Evolutionary conservation across 2,888 invertebrate genomes (phyloP).

Genomic region (Lasioglossum marginatum): DNA sequence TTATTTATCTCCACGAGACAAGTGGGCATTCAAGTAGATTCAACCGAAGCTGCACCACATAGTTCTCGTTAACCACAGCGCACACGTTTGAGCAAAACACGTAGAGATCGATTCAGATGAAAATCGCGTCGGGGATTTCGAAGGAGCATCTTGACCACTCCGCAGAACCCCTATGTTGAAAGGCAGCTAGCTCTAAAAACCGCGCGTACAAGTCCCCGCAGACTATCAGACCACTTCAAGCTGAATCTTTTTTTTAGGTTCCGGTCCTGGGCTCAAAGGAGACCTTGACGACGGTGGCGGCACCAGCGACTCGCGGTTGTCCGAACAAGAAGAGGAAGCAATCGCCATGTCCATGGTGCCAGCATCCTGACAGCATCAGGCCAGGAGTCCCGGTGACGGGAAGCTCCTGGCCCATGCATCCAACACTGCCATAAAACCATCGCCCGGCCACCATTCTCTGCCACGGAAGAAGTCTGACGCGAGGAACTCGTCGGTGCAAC

Average conservation of each 20-base stretch:
- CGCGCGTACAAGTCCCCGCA: neutral
- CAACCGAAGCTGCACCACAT: neutral
- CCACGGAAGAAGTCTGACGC: conserved; percentile 84
- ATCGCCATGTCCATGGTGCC: conserved; percentile 85
- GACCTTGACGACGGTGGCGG: conserved; percentile 75
- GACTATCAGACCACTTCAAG: neutral
- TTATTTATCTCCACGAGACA: neutral
- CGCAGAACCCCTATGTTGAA: conserved; percentile 46
- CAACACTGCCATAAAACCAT: conserved; percentile 78
- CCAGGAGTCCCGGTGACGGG: conserved; percentile 85
- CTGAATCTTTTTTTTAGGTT: conserved; percentile 58
- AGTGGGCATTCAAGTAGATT: neutral
- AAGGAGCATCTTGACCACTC: conserved; percentile 60
- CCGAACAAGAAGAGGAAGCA: conserved; percentile 85
- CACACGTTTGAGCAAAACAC: neutral
- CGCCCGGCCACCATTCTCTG: conserved; percentile 85
- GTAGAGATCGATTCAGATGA: conserved; percentile 43
- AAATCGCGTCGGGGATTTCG: conserved; percentile 59
- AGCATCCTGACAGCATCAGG: conserved; percentile 86
- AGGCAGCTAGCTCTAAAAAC: conserved; percentile 4
- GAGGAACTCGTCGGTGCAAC: conserved; percentile 70
- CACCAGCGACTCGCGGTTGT: conserved; percentile 76
- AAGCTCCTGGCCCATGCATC: conserved; percentile 82
- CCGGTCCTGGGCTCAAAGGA: conserved; percentile 75
- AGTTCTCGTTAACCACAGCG: neutral